These are phyloP conservation scores for Polydesmus complanatus DNA, from an alignment of 2,888 invertebrate genomes.

Conservation along the genomic window DNA sequence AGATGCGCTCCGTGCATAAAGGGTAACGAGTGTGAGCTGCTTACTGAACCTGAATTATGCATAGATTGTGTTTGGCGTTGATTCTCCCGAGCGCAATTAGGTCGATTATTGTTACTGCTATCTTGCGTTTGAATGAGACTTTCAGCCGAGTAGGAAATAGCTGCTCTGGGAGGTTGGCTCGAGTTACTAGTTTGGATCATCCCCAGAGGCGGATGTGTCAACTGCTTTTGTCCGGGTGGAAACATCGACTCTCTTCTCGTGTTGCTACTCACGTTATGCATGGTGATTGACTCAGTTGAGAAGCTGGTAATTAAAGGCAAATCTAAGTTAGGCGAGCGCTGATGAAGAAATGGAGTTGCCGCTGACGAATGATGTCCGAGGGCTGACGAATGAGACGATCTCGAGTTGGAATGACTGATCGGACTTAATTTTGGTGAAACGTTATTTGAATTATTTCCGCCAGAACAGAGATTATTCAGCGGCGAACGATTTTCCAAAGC, in stretches of 20 bases:
- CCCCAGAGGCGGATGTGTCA: slow-evolving; percentile 2
- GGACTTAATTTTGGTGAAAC: slow-evolving; percentile 6
- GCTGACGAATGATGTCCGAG: background rate
- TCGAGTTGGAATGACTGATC: background rate
- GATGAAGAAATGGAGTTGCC: slow-evolving; percentile 12
- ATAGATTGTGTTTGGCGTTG: background rate
- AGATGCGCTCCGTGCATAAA: background rate
- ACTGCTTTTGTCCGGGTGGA: slow-evolving; percentile 7
- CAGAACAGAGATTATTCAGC: background rate
- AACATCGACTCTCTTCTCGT: background rate
- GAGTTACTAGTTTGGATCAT: background rate
- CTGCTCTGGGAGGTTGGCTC: slow-evolving; percentile 6
- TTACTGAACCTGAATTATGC: background rate
- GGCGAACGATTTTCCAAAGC: slow-evolving; percentile 7
- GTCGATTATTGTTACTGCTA: background rate
- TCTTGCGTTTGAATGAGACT: slow-evolving; percentile 16
- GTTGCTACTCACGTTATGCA: background rate
- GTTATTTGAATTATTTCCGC: background rate
- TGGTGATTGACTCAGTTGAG: background rate
- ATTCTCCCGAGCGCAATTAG: slow-evolving; percentile 14
- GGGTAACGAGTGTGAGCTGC: background rate
- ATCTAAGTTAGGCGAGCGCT: slow-evolving; percentile 11
- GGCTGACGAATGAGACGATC: background rate
- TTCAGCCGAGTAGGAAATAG: slow-evolving; percentile 19
- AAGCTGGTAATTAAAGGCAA: slow-evolving; percentile 3